Conservation (phyloP, 2,113 vertebrate genomes). For the Mus pahari region DNA sequence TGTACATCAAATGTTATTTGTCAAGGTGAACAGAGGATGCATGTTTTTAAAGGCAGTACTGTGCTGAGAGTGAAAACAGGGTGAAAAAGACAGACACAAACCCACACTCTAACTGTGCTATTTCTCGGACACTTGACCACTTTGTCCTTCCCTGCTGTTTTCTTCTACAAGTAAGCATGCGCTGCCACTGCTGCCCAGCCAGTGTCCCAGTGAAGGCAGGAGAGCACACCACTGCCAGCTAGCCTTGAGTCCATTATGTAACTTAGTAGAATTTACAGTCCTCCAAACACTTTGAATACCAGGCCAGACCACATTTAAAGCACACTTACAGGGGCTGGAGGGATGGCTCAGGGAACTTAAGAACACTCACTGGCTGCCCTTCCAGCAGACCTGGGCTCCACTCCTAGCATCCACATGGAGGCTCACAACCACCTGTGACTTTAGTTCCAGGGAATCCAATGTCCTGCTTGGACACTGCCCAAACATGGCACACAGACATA, state of each 20-base stretch:
- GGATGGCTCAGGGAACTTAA: background rate
- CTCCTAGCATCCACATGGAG: background rate
- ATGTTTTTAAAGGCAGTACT: conserved; percentile 25
- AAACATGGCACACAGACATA: background rate
- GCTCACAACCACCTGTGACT: background rate
- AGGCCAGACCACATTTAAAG: background rate
- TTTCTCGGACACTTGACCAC: background rate
- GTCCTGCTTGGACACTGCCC: background rate
- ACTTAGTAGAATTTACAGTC: background rate
- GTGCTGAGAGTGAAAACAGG: conserved; percentile 43
- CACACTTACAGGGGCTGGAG: too few relatives aligned
- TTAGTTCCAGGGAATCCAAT: background rate
- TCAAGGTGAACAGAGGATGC: conserved; percentile 57
- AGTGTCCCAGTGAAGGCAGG: background rate
- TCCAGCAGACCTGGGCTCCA: background rate
- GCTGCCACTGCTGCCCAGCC: background rate
- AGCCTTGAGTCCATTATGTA: background rate
- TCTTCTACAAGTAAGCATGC: background rate
- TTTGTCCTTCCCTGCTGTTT: background rate
- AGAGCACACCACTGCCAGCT: background rate
- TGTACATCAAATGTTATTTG: background rate
- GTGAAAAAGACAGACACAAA: background rate
- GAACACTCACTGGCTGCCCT: background rate
- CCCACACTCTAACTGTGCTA: background rate
- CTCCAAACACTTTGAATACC: background rate